phyloP scores from a whole-genome alignment of 2,797 vertebrate genomes.

The Neosilurus hyrtlii region DNA sequence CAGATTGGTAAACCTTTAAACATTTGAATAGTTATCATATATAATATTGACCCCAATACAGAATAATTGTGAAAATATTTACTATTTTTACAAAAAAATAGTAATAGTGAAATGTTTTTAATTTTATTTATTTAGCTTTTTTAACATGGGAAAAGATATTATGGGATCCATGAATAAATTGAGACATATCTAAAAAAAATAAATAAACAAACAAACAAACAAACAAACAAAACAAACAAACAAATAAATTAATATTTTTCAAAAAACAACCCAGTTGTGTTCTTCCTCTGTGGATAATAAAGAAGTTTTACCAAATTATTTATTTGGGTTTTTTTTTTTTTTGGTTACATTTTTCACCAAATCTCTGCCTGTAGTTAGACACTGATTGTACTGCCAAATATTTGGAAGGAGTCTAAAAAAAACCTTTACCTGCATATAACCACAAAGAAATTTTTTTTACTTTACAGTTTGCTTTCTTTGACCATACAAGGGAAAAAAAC shows the following conservation, averaged over 20 bases:
- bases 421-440: not conserved
- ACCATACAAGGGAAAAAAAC: not conserved
- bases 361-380: not conserved
- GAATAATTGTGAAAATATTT: no score
- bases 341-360: not conserved
- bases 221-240: not conserved
- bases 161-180: not conserved
- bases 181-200: not conserved
- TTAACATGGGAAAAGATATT: not conserved
- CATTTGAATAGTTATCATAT: no score
- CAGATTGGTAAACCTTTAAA: no score
- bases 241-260: no score
- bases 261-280: no score
- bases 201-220: not conserved
- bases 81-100: no score
- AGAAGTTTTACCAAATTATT: not conserved
- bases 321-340: no score
- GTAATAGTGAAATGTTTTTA: no score
- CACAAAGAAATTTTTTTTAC: not conserved
- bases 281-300: not conserved
- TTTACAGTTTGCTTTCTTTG: not conserved
- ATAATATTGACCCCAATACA: no score
- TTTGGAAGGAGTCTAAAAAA: not conserved
- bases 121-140: no score
- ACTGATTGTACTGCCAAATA: not conserved